Evolutionary conservation across 53 echinoderm and acorn worm genomes (phyloP).

Genomic region (Luidia sarsii): DNA sequence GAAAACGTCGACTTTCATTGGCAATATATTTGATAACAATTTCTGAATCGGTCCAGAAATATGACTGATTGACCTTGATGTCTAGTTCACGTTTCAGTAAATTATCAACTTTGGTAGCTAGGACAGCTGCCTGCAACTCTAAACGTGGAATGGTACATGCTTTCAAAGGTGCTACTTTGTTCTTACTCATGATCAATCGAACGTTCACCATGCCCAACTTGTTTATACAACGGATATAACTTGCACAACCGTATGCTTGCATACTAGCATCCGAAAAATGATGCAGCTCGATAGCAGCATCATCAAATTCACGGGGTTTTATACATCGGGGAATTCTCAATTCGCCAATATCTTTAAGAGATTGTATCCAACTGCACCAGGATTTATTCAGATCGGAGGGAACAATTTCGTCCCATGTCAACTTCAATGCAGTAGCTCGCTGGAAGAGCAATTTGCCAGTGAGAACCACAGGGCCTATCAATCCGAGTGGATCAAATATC

Average conservation of each 20-base stretch:
- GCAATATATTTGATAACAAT: conserved; percentile 24
- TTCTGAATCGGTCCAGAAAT: conserved; percentile 43
- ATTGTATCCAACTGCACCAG: conserved; percentile 28
- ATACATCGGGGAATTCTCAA: conserved; percentile 30
- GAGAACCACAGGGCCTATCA: no score
- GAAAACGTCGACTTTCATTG: conserved; percentile 6
- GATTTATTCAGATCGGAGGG: not conserved
- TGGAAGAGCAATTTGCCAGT: no score
- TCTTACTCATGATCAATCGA: not conserved
- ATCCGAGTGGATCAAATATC: conserved; percentile 14
- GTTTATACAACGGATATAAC: conserved; percentile 8
- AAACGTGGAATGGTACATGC: conserved; percentile 15
- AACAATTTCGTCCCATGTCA: conserved; percentile 23
- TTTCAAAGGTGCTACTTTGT: conserved; percentile 14
- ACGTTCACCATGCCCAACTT: conserved; percentile 1
- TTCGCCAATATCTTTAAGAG: not conserved
- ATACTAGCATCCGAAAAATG: conserved; percentile 19
- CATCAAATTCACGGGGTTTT: conserved; percentile 32
- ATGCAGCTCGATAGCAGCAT: no score
- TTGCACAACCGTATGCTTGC: conserved; percentile 20
- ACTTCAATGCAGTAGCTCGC: conserved; percentile 26
- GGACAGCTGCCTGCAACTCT: conserved; percentile 19
- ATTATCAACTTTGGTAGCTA: conserved; percentile 3
- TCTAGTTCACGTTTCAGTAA: conserved; percentile 29
- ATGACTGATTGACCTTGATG: conserved; percentile 4